These are phyloP conservation scores for Pachyrhynchus sulphureomaculatus DNA, from an alignment of 1,140 invertebrate species.

Conservation along the genomic window DNA sequence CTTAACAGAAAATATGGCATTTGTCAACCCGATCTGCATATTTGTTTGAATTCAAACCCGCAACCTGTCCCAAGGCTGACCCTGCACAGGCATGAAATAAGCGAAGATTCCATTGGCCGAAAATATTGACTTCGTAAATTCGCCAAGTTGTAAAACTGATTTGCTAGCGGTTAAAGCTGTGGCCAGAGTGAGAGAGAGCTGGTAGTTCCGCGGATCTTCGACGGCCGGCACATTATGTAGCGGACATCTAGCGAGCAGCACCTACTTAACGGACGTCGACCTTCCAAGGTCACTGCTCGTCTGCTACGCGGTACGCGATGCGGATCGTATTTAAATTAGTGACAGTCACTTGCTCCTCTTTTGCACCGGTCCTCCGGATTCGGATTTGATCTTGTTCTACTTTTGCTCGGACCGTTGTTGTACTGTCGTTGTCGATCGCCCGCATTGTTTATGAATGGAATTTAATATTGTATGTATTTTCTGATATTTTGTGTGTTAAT, in stretches of 20 bases:
- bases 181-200: background rate
- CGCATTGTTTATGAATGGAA: slow-evolving; percentile 12
- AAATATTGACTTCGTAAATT: too few relatives aligned
- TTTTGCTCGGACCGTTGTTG: slow-evolving; percentile 32
- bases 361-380: slow-evolving; percentile 23
- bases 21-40: too few relatives aligned
- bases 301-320: slow-evolving; percentile 26
- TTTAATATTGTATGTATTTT: background rate
- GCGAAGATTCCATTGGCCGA: too few relatives aligned
- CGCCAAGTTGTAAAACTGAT: too few relatives aligned
- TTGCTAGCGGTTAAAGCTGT: too few relatives aligned
- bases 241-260: slow-evolving; percentile 22
- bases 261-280: slow-evolving; percentile 35
- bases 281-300: slow-evolving; percentile 37
- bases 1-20: too few relatives aligned
- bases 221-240: background rate
- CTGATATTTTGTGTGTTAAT: too few relatives aligned
- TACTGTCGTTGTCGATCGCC: slow-evolving; percentile 11
- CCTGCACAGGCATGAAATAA: too few relatives aligned
- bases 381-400: slow-evolving; percentile 24
- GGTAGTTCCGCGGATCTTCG: background rate
- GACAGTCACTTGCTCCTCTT: slow-evolving; percentile 30
- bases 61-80: too few relatives aligned
- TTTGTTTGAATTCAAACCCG: too few relatives aligned
- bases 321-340: slow-evolving; percentile 34